phyloP scores from a whole-genome alignment of 2,113 vertebrate species.

The Ictalurus punctatus region DNA sequence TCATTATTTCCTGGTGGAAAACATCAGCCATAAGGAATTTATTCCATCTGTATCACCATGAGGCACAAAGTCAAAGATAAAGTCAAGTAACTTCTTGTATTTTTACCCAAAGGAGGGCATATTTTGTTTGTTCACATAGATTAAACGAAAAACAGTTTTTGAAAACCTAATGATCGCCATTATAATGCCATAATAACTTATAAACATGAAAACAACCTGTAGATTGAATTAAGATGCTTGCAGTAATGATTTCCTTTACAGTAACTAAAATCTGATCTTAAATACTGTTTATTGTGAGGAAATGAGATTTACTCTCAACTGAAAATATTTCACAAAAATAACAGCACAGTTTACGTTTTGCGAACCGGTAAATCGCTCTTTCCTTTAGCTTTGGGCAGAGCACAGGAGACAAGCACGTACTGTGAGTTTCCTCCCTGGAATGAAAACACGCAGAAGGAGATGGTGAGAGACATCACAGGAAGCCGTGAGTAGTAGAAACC shows the following conservation, averaged over 20 bases:
- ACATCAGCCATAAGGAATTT: slow-evolving; percentile 33
- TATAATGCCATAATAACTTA: not conserved
- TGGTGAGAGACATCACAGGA: slow-evolving; percentile 16
- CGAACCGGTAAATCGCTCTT: slow-evolving; percentile 40
- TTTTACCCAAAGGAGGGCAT: not conserved
- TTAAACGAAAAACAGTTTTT: not conserved
- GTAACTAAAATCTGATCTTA: not conserved
- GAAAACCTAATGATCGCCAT: not conserved
- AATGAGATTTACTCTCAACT: not conserved
- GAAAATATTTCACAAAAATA: slow-evolving; percentile 28
- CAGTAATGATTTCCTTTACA: not conserved
- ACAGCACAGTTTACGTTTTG: slow-evolving; percentile 37
- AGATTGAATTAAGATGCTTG: not conserved
- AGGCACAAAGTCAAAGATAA: slow-evolving; percentile 44
- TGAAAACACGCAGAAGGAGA: slow-evolving; percentile 26
- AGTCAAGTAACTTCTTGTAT: not conserved
- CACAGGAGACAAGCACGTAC: slow-evolving; percentile 2
- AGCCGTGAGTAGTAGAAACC: not conserved
- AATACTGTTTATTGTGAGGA: slow-evolving; percentile 17
- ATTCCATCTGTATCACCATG: slow-evolving; percentile 34
- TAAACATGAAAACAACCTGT: not conserved
- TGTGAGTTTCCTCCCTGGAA: slow-evolving; percentile 19
- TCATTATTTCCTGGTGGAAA: slow-evolving; percentile 44
- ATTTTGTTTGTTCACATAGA: not conserved
- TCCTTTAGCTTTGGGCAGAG: slow-evolving; percentile 42